Evolutionary conservation across 2,888 invertebrate genomes (phyloP), one percentile per base, ranked within the genome.

Genomic region (Orthosia gracilis): DNA sequence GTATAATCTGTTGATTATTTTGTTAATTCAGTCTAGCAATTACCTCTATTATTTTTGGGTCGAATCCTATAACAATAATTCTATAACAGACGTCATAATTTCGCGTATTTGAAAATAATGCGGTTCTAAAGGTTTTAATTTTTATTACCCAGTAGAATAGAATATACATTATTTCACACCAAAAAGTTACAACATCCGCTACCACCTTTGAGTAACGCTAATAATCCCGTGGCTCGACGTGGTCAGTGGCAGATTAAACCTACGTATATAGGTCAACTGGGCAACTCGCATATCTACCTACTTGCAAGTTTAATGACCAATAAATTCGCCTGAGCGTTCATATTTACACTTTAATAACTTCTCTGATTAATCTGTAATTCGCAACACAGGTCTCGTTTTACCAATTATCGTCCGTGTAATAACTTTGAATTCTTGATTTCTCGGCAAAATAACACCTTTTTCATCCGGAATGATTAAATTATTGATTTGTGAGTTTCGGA

Each of bases 371-470:
- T 71, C n/a, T 49, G 11, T 52, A 45, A 21, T 45, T 50, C n/a
- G 50, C 15, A 58, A 70, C 57, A 65, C 74, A 64, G 31, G 50
- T 65, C 67, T 55, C 63, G 40, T 57, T 65, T 64, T 55, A 61
- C 69, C 80, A 83, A 83, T 83, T 70, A 64, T 49, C 26, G 67
- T 62, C 49, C 12, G 18, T 50, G 74, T 70, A 61, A 83, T 81
- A 83, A 79, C 59, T 83, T 67, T 50, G 67, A 74, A 73, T 83
- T 79, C 40, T 69, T 75, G 69, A 78, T 75, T 62, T 61, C 18
- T 26, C 17, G 40, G 18, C 18, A 17, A 67, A 73, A 49, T 57
- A 49, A 52, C 26, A 45, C 57, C 13, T 49, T 73, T 57, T 73
- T n/a, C 55, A 54, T n/a, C 15, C 79, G 73, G 40, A 73, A 59